Base-by-base conservation (phyloP, 2,797 vertebrate genomes). In the Tinamus major region DNA sequence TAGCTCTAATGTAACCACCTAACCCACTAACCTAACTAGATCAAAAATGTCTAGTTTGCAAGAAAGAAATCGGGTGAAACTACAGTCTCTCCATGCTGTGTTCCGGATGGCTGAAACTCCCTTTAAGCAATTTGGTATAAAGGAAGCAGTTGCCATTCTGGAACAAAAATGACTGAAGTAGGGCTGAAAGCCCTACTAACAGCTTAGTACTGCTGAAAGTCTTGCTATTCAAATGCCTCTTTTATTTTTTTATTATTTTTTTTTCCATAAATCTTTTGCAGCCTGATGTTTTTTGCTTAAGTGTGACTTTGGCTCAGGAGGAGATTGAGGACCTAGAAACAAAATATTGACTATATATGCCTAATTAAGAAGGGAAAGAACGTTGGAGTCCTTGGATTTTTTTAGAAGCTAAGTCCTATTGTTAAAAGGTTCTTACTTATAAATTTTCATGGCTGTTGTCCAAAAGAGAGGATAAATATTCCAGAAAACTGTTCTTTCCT, bases 31-130 rank as follows among this genome's bases (percentile, higher is more conserved):
- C 48, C 20, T 77, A 70, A 78, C 26, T 91, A 51, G 62, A n/a
- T 46, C 61, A 77, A 11, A 70, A 81, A 41, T 53, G 17, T 58
- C 70, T 92, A 56, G 15, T 56, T 75, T 79, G 37, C 53, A 85
- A 78, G 64, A 89, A 92, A 46, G 44, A 85, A 88, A 77, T 67
- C n/a, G 51, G 78, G 48, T 92, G 68, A 79, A 93, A 85, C 41
- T 88, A 23, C 59, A 61, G 1, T 62, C 27, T 81, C 15, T 8
- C 17, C 3, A 2, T 85, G 6, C 51, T 72, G 9, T 79, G 83
- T 72, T 91, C 77, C 55, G 56, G 67, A 81, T 56, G 42, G 87
- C 85, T 89, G 72, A 79, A 92, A 67, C 37, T 78, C 29, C 17
- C 13, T 83, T 63, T 59, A 33, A 68, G 69, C 46, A 80, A n/a